Conservation (phyloP, 2,797 vertebrate genomes). For the Lutjanus argentimaculatus region DNA sequence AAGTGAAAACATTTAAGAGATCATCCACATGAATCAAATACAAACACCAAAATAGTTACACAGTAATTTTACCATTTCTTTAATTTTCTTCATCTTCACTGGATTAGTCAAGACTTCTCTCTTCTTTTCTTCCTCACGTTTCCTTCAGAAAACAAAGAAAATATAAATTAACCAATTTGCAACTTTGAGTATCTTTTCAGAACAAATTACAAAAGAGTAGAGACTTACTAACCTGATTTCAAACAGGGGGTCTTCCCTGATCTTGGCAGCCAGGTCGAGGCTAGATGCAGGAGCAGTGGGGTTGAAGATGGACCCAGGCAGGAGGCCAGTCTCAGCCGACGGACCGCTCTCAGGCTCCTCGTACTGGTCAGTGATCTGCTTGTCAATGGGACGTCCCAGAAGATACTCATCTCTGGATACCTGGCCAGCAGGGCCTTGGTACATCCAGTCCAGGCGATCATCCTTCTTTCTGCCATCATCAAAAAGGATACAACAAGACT, state of each 20-base stretch:
- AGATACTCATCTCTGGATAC: slow-evolving; percentile 96
- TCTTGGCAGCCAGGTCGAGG: slow-evolving; percentile 95
- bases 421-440: slow-evolving; percentile 94
- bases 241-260: slow-evolving; percentile 96
- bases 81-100: slow-evolving; percentile 98
- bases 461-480: slow-evolving; percentile 90
- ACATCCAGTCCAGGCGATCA: slow-evolving; percentile 99
- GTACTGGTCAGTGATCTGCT: slow-evolving; percentile 92
- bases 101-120: slow-evolving; percentile 95
- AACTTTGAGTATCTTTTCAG: neutral
- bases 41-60: neutral
- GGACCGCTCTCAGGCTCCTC: slow-evolving; percentile 91
- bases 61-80: slow-evolving; percentile 88
- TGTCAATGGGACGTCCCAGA: slow-evolving; percentile 95
- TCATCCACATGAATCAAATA: neutral
- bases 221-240: slow-evolving; percentile 89
- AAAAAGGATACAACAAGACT: neutral
- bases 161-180: neutral
- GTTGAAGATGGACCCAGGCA: slow-evolving; percentile 95
- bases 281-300: slow-evolving; percentile 84
- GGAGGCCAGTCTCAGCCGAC: slow-evolving; percentile 92
- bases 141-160: slow-evolving; percentile 81
- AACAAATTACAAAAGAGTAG: neutral
- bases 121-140: slow-evolving; percentile 96
- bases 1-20: neutral